phyloP scores from a whole-genome alignment of 2,113 vertebrate genomes.

The Penelope pileata region DNA sequence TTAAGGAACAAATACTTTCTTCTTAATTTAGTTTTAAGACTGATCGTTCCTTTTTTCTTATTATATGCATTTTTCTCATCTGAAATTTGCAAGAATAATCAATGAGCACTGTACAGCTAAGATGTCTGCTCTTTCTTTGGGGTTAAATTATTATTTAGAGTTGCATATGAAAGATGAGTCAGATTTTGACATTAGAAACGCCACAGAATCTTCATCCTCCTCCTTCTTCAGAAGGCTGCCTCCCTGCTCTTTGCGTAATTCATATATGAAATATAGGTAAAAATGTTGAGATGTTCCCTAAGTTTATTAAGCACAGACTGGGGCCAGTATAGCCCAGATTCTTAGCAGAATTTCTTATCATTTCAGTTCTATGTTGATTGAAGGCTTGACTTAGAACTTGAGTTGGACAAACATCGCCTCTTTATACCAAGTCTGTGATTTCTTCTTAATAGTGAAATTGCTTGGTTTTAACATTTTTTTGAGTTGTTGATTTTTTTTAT shows the following conservation, averaged over 20 bases:
- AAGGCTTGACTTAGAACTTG: background rate
- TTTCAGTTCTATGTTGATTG: background rate
- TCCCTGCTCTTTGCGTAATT: background rate
- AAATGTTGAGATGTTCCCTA: background rate
- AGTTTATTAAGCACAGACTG: background rate
- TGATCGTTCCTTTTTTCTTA: background rate
- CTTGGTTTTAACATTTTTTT: background rate
- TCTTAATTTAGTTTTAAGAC: conserved; percentile 29
- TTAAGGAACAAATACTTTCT: conserved; percentile 29
- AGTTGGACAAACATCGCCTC: background rate
- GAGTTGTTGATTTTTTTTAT: too few species aligned
- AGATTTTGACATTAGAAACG: background rate
- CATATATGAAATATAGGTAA: background rate
- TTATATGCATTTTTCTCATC: background rate
- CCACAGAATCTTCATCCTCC: background rate
- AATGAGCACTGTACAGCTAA: background rate
- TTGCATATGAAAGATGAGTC: background rate
- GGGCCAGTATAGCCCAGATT: background rate
- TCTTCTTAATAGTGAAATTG: background rate
- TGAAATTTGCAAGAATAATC: background rate
- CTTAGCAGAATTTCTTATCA: background rate
- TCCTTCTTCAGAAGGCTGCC: background rate
- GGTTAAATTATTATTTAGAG: background rate
- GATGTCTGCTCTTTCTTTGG: background rate
- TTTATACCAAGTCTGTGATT: background rate